These are phyloP conservation scores for Pleuronectes platessa DNA, from an alignment of 2,113 vertebrate species.

Conservation along the genomic window DNA sequence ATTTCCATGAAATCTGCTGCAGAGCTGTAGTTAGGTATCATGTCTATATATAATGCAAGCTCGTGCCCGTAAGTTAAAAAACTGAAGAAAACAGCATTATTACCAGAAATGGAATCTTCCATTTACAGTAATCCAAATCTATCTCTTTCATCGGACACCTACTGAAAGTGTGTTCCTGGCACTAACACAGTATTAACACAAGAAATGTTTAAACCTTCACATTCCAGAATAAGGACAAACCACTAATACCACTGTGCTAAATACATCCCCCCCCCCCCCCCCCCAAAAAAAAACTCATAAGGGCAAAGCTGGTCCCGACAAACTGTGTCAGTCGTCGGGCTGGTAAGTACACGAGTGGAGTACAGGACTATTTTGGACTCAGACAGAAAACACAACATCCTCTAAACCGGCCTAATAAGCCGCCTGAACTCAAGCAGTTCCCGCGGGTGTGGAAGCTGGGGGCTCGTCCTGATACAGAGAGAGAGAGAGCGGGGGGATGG, in stretches of 20 bases:
- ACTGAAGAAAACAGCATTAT: slow-evolving; percentile 7
- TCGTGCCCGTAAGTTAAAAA: too few relatives aligned
- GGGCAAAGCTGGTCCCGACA: slow-evolving; percentile 16
- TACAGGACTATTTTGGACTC: slow-evolving; percentile 46
- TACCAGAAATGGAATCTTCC: slow-evolving; percentile 1
- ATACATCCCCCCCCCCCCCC: not conserved
- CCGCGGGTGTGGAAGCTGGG: slow-evolving; percentile 47
- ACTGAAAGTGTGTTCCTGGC: not conserved
- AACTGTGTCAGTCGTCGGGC: slow-evolving; percentile 41
- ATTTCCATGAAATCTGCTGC: too few relatives aligned
- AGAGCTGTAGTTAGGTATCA: too few relatives aligned
- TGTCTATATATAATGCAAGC: too few relatives aligned
- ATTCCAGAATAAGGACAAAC: not conserved
- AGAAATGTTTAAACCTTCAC: not conserved
- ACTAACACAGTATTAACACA: not conserved
- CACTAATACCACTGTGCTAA: not conserved
- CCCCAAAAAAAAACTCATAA: slow-evolving; percentile 15
- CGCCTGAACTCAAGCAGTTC: slow-evolving; percentile 45
- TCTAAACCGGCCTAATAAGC: slow-evolving; percentile 60
- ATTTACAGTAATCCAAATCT: slow-evolving; percentile 22
- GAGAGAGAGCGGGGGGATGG: not conserved
- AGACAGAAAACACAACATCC: slow-evolving; percentile 54
- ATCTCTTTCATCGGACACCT: not conserved
- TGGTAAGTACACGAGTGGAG: slow-evolving; percentile 21
- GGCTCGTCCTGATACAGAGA: slow-evolving; percentile 45